Base-by-base conservation (phyloP, 1,140 invertebrate species). In the Hesperophylax magnus region DNA sequence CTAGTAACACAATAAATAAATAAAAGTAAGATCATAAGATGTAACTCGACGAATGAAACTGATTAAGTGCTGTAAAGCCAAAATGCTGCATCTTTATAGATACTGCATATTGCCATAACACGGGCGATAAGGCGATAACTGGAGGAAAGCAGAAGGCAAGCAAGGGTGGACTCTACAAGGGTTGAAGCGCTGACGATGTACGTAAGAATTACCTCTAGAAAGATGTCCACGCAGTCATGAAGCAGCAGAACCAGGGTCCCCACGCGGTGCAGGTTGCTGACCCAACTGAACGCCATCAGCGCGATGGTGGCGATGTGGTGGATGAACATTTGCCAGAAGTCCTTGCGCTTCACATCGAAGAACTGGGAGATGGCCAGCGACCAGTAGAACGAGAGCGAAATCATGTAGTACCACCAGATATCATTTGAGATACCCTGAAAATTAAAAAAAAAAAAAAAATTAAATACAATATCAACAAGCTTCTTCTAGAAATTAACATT, bases 271-370 rank as follows among this genome's bases (percentile, higher is more conserved):
- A 99, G 92, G 90, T 99, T 99, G 87, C 96, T 96, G 2, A 97
- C 93, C 97, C 97, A 99, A 31, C 97, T 98, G 86, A 99, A 95
- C 61, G 92, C 94, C 90, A 99, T 93, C 53, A 99, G 91, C 47
- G 93, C 86, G 84, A 99, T 95, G 3, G 98, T 98, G 5, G 96
- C 96, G 86, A 98, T 93, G 86, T 99, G 98, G 90, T 99, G 98
- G 65, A 98, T 92, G 87, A 99, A 98, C 98, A 99, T 99, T 92
- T 99, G 97, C 95, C 96, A 97, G 89, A 99, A 99, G 90, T 99
- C 98, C 91, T 98, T 97, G 69, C 95, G 92, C 85, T 95, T 96
- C 54, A 97, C 94, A 89, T 99, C 98, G 86, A 96, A 95, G 89
- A 98, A 98, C 87, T 99, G 97, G 18, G 96, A 97, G 56, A 97